These are phyloP conservation scores for Brachypteracias leptosomus DNA, from an alignment of 2,113 vertebrate genomes.

Conservation along the genomic window DNA sequence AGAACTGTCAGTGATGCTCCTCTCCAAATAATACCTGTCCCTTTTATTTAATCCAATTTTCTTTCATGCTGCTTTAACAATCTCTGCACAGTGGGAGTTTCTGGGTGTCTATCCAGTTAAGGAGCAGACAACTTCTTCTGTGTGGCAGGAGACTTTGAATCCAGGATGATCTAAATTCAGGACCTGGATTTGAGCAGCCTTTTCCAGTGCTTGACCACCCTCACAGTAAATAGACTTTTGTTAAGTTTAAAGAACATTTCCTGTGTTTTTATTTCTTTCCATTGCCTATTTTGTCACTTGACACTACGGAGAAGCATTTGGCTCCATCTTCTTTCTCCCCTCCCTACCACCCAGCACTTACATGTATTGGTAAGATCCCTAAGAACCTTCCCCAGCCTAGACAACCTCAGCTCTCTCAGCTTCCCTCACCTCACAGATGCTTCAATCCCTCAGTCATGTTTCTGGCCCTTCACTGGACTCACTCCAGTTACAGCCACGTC, in stretches of 20 bases:
- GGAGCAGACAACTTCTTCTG: not conserved
- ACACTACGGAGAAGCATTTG: not conserved
- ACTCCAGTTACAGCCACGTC: rapidly evolving
- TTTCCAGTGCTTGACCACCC: no score
- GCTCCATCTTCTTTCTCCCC: not conserved
- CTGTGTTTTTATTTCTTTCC: not conserved
- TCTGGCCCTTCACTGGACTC: not conserved
- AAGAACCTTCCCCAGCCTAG: not conserved
- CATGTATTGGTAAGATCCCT: not conserved
- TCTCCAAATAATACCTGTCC: not conserved
- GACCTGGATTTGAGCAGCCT: no score
- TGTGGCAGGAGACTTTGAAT: not conserved
- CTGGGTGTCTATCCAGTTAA: not conserved
- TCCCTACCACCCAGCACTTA: not conserved
- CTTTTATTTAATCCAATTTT: not conserved
- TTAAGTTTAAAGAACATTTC: not conserved
- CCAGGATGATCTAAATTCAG: rapidly evolving
- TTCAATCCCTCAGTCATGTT: not conserved
- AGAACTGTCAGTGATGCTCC: not conserved
- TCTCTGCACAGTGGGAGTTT: not conserved
- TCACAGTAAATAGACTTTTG: not conserved
- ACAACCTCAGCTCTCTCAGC: not conserved
- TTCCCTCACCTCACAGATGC: not conserved
- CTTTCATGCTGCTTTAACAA: not conserved
- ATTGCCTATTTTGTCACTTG: not conserved